Base-by-base conservation (phyloP, 1,140 invertebrate species). In the Cecropterus lyciades region DNA sequence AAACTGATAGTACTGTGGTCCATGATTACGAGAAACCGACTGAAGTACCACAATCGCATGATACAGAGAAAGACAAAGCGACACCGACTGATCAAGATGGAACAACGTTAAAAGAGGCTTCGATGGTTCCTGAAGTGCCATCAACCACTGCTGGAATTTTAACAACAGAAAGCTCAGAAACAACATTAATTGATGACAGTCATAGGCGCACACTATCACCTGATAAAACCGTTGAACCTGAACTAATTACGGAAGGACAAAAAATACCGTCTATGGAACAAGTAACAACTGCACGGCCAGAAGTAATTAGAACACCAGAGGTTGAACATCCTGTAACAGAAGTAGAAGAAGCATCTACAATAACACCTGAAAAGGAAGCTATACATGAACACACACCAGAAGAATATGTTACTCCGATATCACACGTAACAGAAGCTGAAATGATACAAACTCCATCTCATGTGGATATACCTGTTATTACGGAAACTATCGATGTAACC, bases 101-200 rank as follows among this genome's bases (percentile, higher is more conserved):
- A 49, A 33, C 15, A 20, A 40, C 16, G 33, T 14, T 11, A 14
- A 52, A 42, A 40, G 48, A 63, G 7, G 33, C 51, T 14, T 6
- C 30, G 9, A 15, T 63, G 4, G 10, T 16, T 20, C 14, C 49
- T 3, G 49, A 51, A 51, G 24, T 3, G 11, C 49, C 46, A n/a
- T 33, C n/a, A n/a, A n/a, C n/a, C n/a, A n/a, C 30, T 1, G 45
- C 5, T 10, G 15, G 17, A 27, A 37, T 60, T 43, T 10, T 43
- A 45, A 43, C 57, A 60, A 49, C 43, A n/a, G 59, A 62, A 62
- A 49, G 30, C 11, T 49, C 59, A 40, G 15, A 51, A 11, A 51
- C n/a, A 3, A 0, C 2, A 30, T 8, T 10, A 10, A 24, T 14
- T n/a, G 48, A 63, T 24, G 48, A 60, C 15, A 4, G n/a, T 45